Base-by-base conservation (phyloP, 2,113 vertebrate genomes). In the Xerus inauris region DNA sequence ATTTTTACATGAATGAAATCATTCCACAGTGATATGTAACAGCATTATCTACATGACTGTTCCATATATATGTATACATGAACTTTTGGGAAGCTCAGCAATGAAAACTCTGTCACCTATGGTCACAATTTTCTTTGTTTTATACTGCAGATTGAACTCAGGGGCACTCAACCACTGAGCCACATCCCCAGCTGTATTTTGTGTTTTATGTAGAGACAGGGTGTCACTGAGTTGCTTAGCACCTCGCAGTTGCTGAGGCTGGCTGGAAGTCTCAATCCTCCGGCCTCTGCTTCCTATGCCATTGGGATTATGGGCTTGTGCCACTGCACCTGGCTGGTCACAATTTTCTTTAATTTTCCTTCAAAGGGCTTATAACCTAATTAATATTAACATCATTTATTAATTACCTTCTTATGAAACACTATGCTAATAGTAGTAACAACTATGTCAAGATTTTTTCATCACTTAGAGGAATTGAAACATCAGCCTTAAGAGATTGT, bases 71-170 rank as follows among this genome's bases (percentile, higher is more conserved):
- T 40, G 22, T 2, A 72, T n/a, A n/a, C n/a, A n/a, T n/a, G n/a
- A n/a, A n/a, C n/a, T n/a, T 57, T 57, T 57, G 0, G 10, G 81
- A 42, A 8, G 40, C 59, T 80, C 42, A 49, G 0, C 3, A 32
- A 6, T 40, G 42, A 71, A 20, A 64, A 22, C 7, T 62, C 77
- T 28, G 32, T 38, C 69, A 83, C n/a, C 8, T 40, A 2, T 8
- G 24, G 82, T 59, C 95, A 95, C 17, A 12, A 28, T 90, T 77
- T 77, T 22, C 57, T 54, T 80, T 69, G n/a, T n/a, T n/a, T n/a
- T n/a, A n/a, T n/a, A n/a, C n/a, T n/a, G n/a, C n/a, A n/a, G n/a
- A n/a, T n/a, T n/a, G n/a, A n/a, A n/a, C n/a, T n/a, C n/a, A n/a
- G n/a, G n/a, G n/a, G n/a, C n/a, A n/a, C n/a, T n/a, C n/a, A n/a